phyloP scores from a whole-genome alignment of 2,113 vertebrate species.

The Oncorhynchus gorbuscha region DNA sequence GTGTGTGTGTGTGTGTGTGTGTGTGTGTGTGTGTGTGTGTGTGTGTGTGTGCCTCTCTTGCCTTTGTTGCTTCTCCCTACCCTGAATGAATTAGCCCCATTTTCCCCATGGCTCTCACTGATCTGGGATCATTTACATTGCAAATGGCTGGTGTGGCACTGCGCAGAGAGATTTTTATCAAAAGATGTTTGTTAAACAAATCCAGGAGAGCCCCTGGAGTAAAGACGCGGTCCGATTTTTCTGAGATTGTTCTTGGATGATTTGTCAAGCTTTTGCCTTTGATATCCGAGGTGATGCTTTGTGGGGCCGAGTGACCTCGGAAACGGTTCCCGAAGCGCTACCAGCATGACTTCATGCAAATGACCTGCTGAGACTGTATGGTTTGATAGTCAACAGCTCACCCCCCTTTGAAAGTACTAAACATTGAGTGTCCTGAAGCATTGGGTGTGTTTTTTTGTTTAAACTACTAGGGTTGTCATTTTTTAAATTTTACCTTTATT shows the following conservation, averaged over 20 bases:
- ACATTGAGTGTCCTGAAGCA: too few relatives aligned
- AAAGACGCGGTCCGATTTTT: not conserved
- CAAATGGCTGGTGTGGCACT: conserved; percentile 50
- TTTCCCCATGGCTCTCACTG: conserved; percentile 40
- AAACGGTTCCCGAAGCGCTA: too few relatives aligned
- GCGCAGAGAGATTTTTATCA: conserved; percentile 34
- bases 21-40: too few relatives aligned
- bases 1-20: too few relatives aligned
- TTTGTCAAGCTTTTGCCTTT: not conserved
- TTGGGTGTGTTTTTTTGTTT: too few relatives aligned
- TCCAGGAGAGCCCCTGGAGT: conserved; percentile 1
- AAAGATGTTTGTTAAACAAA: conserved; percentile 16
- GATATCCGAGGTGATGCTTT: not conserved
- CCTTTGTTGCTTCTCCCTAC: conserved; percentile 52
- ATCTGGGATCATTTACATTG: conserved; percentile 71
- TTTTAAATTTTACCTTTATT: too few relatives aligned
- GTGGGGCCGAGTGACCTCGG: not conserved
- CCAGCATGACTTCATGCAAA: too few relatives aligned
- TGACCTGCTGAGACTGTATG: too few relatives aligned
- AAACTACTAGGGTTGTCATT: too few relatives aligned
- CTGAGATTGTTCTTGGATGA: conserved; percentile 26
- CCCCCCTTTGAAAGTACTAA: too few relatives aligned
- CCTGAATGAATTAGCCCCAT: conserved; percentile 19
- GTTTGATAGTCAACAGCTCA: too few relatives aligned
- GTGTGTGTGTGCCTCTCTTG: not conserved